Conservation (phyloP, 2,113 vertebrate genomes). For the Actinemys pallida region DNA sequence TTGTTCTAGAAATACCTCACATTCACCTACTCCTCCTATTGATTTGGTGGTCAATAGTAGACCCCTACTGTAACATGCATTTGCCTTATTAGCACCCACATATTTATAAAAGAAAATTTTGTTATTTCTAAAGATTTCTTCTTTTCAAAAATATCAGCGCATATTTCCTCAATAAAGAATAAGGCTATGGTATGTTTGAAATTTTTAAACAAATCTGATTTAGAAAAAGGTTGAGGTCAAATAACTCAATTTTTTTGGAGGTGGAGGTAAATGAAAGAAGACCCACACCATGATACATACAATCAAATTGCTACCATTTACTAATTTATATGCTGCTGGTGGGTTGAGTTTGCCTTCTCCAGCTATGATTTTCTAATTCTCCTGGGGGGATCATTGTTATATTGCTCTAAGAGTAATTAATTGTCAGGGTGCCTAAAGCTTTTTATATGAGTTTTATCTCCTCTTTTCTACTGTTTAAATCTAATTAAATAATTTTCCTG, state of each 20-base stretch:
- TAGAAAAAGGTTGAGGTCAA: neutral
- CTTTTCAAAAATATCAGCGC: neutral
- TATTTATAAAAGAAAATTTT: neutral
- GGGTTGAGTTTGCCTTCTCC: neutral
- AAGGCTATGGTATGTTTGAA: too few relatives aligned
- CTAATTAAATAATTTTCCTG: neutral
- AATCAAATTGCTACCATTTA: neutral
- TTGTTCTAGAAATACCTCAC: too few relatives aligned
- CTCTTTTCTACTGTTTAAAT: neutral
- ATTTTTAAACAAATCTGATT: neutral
- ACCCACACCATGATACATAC: neutral
- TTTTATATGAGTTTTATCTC: neutral
- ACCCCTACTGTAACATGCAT: neutral
- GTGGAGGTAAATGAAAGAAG: too few relatives aligned
- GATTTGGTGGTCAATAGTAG: too few relatives aligned
- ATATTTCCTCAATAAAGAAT: neutral
- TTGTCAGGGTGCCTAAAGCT: neutral
- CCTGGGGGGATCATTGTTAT: neutral
- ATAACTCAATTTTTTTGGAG: neutral
- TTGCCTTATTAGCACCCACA: neutral
- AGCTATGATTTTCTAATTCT: neutral
- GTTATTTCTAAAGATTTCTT: neutral
- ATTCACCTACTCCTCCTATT: too few relatives aligned
- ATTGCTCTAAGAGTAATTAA: neutral
- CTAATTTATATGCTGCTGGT: neutral